Percentiles rank a stretch among this genome's conserved stretches.
phyloP scores from a whole-genome alignment of 2,888 invertebrate species.

The Netelia inedita region DNA sequence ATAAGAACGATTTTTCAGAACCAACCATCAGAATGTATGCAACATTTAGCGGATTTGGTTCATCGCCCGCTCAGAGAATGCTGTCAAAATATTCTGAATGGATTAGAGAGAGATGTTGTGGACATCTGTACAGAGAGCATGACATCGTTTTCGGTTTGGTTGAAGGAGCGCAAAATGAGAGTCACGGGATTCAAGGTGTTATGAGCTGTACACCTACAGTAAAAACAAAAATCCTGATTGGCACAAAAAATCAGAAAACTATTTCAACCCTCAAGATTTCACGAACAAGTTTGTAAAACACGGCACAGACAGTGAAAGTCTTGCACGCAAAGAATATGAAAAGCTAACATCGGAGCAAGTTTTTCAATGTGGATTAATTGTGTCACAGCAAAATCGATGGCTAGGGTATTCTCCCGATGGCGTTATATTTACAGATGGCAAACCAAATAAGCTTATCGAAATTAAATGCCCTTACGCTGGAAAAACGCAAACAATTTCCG shows the following conservation, averaged over 20 bases:
- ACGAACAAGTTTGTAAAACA: slow-evolving; percentile 5
- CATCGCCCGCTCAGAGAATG: slow-evolving; percentile 12
- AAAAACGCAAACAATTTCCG: background rate
- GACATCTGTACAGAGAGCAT: slow-evolving; percentile 5
- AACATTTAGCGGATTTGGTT: slow-evolving; percentile 9
- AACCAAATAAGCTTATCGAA: background rate
- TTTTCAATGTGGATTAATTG: slow-evolving; percentile 11
- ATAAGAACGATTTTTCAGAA: slow-evolving; percentile 17
- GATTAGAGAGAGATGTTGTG: slow-evolving; percentile 6
- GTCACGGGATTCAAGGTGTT: slow-evolving; percentile 16
- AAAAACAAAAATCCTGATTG: no score
- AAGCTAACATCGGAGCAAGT: slow-evolving; percentile 9
- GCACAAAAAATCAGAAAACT: slow-evolving; percentile 8
- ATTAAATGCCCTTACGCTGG: background rate
- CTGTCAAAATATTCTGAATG: slow-evolving; percentile 9
- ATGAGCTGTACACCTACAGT: slow-evolving; percentile 19
- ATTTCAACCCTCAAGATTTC: background rate
- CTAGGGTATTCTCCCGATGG: slow-evolving; percentile 12
- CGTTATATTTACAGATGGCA: background rate
- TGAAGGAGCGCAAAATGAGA: background rate
- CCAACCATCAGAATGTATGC: slow-evolving; percentile 3
- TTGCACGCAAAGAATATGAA: slow-evolving; percentile 12
- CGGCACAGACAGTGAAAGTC: slow-evolving; percentile 10
- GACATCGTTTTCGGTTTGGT: slow-evolving; percentile 13
- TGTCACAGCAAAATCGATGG: slow-evolving; percentile 2